Evolutionary conservation across 2,797 vertebrate genomes (phyloP).

Genomic region (Leucoraja ocellata): DNA sequence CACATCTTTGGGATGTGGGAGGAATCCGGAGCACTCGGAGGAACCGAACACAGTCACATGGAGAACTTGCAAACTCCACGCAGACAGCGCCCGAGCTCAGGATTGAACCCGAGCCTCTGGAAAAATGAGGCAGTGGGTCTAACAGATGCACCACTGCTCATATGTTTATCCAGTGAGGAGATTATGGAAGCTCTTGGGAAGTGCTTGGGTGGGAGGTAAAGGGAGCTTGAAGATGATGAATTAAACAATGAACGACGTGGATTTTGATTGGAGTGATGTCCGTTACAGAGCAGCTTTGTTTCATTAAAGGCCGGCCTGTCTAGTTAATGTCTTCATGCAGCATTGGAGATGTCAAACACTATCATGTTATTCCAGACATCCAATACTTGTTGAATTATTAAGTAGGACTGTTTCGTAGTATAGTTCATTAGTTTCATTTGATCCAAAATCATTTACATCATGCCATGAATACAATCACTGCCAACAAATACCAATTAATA

Average conservation of each 20-base stretch:
- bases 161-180: background rate
- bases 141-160: background rate
- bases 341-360: background rate
- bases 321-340: background rate
- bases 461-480: background rate
- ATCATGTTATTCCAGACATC: background rate
- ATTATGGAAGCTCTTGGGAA: slow-evolving; percentile 25
- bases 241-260: background rate
- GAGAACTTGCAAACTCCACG: too few species aligned
- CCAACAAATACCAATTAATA: background rate
- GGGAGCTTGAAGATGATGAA: background rate
- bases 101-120: too few species aligned
- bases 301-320: background rate
- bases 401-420: background rate
- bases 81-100: too few species aligned
- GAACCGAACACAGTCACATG: too few species aligned
- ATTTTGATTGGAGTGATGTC: background rate
- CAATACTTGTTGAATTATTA: background rate
- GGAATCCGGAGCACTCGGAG: too few species aligned
- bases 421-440: background rate
- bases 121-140: too few species aligned
- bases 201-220: background rate
- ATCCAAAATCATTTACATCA: background rate
- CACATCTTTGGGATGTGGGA: too few species aligned
- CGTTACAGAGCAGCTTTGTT: background rate